Base-by-base conservation (phyloP, 92 coral and sea anemone genomes). In the Desmophyllum pertusum region DNA sequence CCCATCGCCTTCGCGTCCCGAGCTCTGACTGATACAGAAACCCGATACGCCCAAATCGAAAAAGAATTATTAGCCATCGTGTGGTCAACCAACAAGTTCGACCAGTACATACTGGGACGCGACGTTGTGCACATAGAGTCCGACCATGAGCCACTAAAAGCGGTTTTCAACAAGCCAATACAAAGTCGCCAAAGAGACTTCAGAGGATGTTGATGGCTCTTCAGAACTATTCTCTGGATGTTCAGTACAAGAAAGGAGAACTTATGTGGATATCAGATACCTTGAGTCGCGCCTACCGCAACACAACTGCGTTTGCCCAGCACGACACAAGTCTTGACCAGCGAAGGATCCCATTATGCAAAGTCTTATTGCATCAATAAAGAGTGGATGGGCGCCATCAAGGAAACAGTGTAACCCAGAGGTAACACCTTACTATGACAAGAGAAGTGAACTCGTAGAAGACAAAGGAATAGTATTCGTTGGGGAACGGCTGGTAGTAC, bases 71-170 rank as follows among this genome's bases (percentile, higher is more conserved):
- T 87, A 61, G 87, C 87, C 19, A 83, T 88, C 13, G 87, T 83
- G 53, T 83, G 87, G 91, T 68, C 84, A 35, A 29, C 80, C 50
- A 39, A 68, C 73, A 87, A 87, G 75, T 86, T 87, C 80, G 52
- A 87, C 25, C 91, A 87, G 75, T 87, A 87, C 71, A 87, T 87
- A 70, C 75, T 59, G 38, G 91, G 87, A n/a, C 82, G 79, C 63
- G 46, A 75, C 1, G 38, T 75, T 46, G 84, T 75, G 13, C 91
- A 75, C 62, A 67, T 81, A 1, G 87, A 82, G 61, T 82, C 84
- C 3, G 83, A 88, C 70, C 87, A 82, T 62, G 75, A 87, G 67
- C 87, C 87, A 50, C 87, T 87, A 43, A 71, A 76, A 75, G 91
- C 87, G 35, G 91, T 82, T 23, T 87, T 87, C 42, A 67, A 30